Evolutionary conservation across 2,888 invertebrate genomes (phyloP).

Genomic region (Acronicta psi): DNA sequence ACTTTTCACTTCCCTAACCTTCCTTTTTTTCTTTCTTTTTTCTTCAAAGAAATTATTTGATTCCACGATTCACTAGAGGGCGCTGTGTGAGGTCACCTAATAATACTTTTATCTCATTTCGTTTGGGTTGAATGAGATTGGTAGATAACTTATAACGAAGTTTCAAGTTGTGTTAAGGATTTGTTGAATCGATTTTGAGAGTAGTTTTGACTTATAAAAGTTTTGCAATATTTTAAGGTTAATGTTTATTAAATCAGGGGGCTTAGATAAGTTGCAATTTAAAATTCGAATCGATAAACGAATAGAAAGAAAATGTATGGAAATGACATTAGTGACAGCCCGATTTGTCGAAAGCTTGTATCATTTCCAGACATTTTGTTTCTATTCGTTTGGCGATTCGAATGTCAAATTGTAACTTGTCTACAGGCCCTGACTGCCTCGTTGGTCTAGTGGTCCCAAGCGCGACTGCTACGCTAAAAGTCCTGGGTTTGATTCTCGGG

Average conservation of each 20-base stretch:
- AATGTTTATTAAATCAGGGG: neutral
- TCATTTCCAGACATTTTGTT: no score
- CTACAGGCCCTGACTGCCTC: no score
- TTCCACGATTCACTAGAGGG: constrained; percentile 38
- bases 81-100: constrained; percentile 34
- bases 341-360: no score
- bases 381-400: no score
- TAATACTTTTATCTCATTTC: constrained; percentile 56
- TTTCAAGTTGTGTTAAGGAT: constrained; percentile 16
- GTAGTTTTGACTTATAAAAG: constrained; percentile 24
- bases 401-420: no score
- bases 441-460: no score
- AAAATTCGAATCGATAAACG: no score
- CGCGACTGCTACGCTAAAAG: no score
- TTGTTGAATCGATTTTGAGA: constrained; percentile 29
- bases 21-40: constrained; percentile 52
- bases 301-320: no score
- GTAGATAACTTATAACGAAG: constrained; percentile 16
- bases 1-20: constrained; percentile 59
- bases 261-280: no score
- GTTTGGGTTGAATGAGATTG: constrained; percentile 27
- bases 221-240: constrained; percentile 6
- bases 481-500: no score
- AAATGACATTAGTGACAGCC: no score
- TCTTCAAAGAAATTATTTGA: constrained; percentile 55